These are phyloP conservation scores for Paedocypris micromegethes DNA, from an alignment of 2,797 vertebrate species.

Conservation along the genomic window DNA sequence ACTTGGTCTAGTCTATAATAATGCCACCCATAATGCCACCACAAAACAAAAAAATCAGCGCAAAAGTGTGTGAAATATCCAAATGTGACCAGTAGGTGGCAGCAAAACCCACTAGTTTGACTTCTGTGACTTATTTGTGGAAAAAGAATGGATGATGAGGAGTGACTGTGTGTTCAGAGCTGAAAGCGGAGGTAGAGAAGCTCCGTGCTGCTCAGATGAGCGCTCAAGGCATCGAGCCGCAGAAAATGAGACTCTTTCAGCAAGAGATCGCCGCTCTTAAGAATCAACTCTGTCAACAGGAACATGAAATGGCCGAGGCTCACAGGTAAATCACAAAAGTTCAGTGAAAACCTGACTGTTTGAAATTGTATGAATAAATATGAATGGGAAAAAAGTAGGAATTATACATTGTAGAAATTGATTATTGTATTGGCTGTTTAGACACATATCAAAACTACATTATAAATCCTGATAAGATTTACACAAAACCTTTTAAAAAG, in stretches of 20 bases:
- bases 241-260: conserved; percentile 77
- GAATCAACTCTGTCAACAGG: conserved; percentile 80
- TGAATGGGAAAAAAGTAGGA: no score
- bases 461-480: no score
- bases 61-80: no score
- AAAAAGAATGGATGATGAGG: background rate
- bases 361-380: no score
- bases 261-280: conserved; percentile 82
- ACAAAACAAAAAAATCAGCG: no score
- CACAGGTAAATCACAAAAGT: conserved; percentile 69
- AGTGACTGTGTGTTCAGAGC: conserved; percentile 64
- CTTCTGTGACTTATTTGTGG: background rate
- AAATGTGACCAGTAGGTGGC: no score
- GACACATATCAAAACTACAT: no score
- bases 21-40: no score
- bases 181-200: conserved; percentile 95
- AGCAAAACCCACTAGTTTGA: background rate
- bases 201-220: conserved; percentile 83
- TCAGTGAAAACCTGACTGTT: background rate
- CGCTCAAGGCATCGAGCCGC: conserved; percentile 74
- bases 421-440: no score
- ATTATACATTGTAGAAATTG: no score
- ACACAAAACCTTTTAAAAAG: no score
- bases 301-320: conserved; percentile 82
- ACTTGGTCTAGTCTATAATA: no score